phyloP scores from a whole-genome alignment of 2,888 invertebrate genomes.

The Galerucella nymphaeae region DNA sequence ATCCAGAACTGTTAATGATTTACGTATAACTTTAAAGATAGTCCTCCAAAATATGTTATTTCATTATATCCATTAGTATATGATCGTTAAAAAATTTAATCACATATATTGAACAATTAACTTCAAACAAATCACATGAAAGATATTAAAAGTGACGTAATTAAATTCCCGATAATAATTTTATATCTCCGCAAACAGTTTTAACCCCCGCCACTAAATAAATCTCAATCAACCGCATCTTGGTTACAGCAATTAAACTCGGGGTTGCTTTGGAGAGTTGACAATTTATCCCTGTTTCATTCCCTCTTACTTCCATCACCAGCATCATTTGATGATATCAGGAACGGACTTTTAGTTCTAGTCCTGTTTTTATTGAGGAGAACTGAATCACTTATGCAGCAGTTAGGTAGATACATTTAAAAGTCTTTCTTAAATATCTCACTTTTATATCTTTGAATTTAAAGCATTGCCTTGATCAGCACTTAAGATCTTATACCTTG shows the following conservation, averaged over 20 bases:
- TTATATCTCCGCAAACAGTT: slow-evolving; percentile 31
- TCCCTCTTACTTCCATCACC: slow-evolving; percentile 25
- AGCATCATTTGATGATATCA: background rate
- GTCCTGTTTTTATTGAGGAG: background rate
- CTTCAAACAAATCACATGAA: background rate
- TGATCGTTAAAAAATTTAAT: background rate
- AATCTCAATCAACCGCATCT: slow-evolving; percentile 54
- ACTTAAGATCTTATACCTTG: background rate
- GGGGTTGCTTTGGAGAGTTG: slow-evolving; percentile 49
- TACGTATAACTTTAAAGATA: too few species aligned
- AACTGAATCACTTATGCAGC: too few species aligned
- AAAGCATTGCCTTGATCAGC: background rate
- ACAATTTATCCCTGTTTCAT: slow-evolving; percentile 37
- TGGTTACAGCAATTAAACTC: slow-evolving; percentile 57
- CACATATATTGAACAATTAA: background rate
- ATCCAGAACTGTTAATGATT: too few species aligned
- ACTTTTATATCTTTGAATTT: background rate
- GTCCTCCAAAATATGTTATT: background rate
- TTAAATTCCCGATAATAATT: slow-evolving; percentile 31
- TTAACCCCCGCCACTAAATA: slow-evolving; percentile 39
- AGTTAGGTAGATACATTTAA: too few species aligned
- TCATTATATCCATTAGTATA: background rate
- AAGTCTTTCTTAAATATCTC: too few species aligned
- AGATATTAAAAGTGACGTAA: slow-evolving; percentile 15
- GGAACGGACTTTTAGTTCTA: slow-evolving; percentile 1